These are phyloP conservation scores for Nomada ferruginata DNA, from an alignment of 2,888 invertebrate genomes.

Conservation along the genomic window DNA sequence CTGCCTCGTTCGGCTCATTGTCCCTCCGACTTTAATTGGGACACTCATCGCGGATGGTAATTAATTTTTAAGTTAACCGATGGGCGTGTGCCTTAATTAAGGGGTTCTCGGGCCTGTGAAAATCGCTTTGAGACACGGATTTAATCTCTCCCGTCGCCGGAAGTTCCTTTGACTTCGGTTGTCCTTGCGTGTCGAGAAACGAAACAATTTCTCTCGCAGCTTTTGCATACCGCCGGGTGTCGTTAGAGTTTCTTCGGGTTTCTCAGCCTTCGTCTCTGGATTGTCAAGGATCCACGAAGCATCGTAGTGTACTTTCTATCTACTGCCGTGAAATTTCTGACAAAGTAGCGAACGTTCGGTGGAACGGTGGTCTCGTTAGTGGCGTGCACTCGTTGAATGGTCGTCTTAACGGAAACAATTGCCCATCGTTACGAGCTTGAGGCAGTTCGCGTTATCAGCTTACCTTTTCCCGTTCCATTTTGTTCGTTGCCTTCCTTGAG, in stretches of 20 bases:
- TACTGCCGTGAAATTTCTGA: slow-evolving; percentile 21
- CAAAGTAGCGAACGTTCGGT: slow-evolving; percentile 30
- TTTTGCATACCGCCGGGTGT: not conserved
- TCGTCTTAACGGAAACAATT: slow-evolving; percentile 75
- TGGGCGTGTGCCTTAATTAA: slow-evolving; percentile 48
- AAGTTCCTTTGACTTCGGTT: slow-evolving; percentile 2
- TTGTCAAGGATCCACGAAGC: slow-evolving; percentile 6
- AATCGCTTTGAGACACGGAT: slow-evolving; percentile 17
- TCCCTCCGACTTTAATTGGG: slow-evolving; percentile 71
- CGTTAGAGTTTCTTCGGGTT: not conserved
- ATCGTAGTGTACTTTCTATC: slow-evolving; percentile 15
- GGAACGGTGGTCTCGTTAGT: slow-evolving; percentile 68
- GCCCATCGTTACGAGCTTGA: slow-evolving; percentile 75
- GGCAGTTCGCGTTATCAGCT: slow-evolving; percentile 58
- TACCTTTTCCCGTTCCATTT: slow-evolving; percentile 5
- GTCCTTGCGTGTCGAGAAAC: not conserved
- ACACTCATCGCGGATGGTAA: slow-evolving; percentile 68
- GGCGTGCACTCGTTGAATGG: slow-evolving; percentile 63
- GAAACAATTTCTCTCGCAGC: not conserved
- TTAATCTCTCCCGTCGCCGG: slow-evolving; percentile 17
- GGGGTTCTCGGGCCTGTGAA: not conserved
- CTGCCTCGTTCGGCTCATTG: slow-evolving; percentile 63
- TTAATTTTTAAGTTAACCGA: slow-evolving; percentile 69
- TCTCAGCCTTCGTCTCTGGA: not conserved
- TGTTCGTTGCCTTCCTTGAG: not conserved